Evolutionary conservation across 2,888 invertebrate genomes (phyloP), one percentile per base, ranked within the genome.

Genomic region (Spilarctia lutea): DNA sequence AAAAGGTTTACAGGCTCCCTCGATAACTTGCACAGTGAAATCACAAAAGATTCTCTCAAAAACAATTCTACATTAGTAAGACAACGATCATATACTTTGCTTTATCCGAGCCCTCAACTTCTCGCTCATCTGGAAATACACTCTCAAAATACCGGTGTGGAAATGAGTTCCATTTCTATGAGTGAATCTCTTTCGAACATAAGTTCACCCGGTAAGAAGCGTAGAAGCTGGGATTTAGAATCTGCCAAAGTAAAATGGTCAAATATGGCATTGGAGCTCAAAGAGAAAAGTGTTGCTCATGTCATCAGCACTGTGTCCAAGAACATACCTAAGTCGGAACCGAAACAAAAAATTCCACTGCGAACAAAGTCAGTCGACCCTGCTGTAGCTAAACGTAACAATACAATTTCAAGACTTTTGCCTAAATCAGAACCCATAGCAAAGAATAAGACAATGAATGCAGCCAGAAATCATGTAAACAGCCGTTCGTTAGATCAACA

Each of bases 61-160:
- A 75, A 68, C 7, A 72, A 74, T 69, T 92, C 95, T 10, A 91
- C 93, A 81, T 90, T 98, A 74, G 95, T 97, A 20, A 96, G 98
- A 71, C 97, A 98, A 86, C 97, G 97, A 78, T 98, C 98, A 0
- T 98, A 98, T 87, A 97, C 98, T 1, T 91, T 98, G 68, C 97
- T 98, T 0, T 95, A 96, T 35, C 98, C 98, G 0, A 98, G 98
- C 86, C 98, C 98, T 1, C 97, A 97, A 79, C 95, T 98, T 16
- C 88, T 97, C 39, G 97, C 97, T 18, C 97, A 97, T 85, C 92
- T 97, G 68, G 96, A 97, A 88, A 94, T 96, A 79, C 96, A 95
- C 79, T 94, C 96, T 1, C 76, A 94, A 24, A 94, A 87, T 70
- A 95, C 94, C 24, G 96, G 96, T 33, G 89, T 96, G 39, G 96